Conservation (phyloP, 2,888 invertebrate species). For the Eilema sororculum region DNA sequence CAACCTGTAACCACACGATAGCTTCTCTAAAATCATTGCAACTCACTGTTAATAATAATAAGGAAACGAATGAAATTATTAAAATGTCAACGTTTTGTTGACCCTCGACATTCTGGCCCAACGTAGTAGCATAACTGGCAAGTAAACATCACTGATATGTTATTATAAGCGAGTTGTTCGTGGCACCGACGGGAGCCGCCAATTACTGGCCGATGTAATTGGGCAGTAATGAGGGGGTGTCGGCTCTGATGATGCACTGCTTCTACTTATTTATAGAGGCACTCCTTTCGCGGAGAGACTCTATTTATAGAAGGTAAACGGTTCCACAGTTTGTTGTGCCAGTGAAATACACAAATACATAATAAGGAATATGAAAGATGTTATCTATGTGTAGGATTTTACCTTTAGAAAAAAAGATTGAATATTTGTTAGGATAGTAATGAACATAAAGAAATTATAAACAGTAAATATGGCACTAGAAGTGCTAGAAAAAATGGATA, state of each 20-base stretch:
- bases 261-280: constrained; percentile 5
- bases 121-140: neutral
- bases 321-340: neutral
- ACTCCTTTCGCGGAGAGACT: neutral
- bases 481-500: too few relatives aligned
- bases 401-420: too few relatives aligned
- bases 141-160: constrained; percentile 11
- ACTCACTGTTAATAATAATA: neutral
- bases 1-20: neutral
- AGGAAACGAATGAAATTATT: constrained; percentile 23
- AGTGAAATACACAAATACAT: too few relatives aligned
- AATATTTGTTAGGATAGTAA: too few relatives aligned
- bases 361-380: too few relatives aligned
- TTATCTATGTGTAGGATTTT: too few relatives aligned
- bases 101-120: constrained; percentile 35
- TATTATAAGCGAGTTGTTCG: constrained; percentile 31
- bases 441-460: too few relatives aligned
- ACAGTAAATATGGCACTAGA: too few relatives aligned
- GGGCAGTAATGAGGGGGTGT: constrained; percentile 16
- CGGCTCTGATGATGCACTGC: constrained; percentile 14
- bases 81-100: constrained; percentile 30
- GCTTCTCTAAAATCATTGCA: neutral
- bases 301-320: constrained; percentile 9
- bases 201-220: constrained; percentile 30
- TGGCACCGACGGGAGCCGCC: constrained; percentile 6